phyloP scores from a whole-genome alignment of 2,797 vertebrate genomes.

The Phoxinus dragarum region DNA sequence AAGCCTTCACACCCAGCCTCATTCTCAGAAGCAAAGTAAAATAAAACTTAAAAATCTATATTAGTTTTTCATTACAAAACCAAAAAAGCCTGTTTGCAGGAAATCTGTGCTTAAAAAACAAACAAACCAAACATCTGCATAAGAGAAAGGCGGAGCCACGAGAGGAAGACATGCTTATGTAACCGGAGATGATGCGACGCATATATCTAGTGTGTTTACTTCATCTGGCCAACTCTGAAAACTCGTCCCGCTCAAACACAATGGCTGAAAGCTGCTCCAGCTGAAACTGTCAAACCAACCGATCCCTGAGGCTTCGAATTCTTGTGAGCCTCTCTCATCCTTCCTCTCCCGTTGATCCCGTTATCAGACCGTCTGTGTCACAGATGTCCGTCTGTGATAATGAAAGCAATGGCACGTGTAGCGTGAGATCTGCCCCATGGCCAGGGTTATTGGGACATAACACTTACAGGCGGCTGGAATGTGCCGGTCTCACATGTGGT shows the following conservation, averaged over 20 bases:
- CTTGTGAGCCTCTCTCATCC: slow-evolving; percentile 37
- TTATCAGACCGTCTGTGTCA: slow-evolving; percentile 52
- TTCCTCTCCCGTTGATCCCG: slow-evolving; percentile 55
- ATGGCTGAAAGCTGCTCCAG: slow-evolving; percentile 36
- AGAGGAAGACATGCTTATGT: slow-evolving; percentile 63
- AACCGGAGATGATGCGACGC: slow-evolving; percentile 62
- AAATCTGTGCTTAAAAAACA: slow-evolving; percentile 30
- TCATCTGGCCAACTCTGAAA: slow-evolving; percentile 30
- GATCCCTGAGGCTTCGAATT: slow-evolving; percentile 42
- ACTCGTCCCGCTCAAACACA: slow-evolving; percentile 32
- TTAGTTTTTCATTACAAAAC: not conserved
- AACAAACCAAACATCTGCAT: slow-evolving; percentile 43
- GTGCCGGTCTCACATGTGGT: slow-evolving; percentile 77
- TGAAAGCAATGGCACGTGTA: slow-evolving; percentile 65
- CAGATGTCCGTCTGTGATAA: slow-evolving; percentile 44
- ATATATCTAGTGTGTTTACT: slow-evolving; percentile 58
- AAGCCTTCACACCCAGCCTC: slow-evolving; percentile 19
- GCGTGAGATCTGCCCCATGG: slow-evolving; percentile 57
- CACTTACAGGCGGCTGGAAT: slow-evolving; percentile 70
- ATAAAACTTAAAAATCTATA: not conserved
- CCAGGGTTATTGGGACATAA: slow-evolving; percentile 74
- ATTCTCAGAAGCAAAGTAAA: slow-evolving; percentile 33
- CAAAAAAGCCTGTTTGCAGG: slow-evolving; percentile 17
- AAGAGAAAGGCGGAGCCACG: slow-evolving; percentile 53
- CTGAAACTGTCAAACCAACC: slow-evolving; percentile 38